Evolutionary conservation across 1,140 invertebrate species (phyloP), one percentile per base, ranked within the genome.

Genomic region (Hycleus cichorii): DNA sequence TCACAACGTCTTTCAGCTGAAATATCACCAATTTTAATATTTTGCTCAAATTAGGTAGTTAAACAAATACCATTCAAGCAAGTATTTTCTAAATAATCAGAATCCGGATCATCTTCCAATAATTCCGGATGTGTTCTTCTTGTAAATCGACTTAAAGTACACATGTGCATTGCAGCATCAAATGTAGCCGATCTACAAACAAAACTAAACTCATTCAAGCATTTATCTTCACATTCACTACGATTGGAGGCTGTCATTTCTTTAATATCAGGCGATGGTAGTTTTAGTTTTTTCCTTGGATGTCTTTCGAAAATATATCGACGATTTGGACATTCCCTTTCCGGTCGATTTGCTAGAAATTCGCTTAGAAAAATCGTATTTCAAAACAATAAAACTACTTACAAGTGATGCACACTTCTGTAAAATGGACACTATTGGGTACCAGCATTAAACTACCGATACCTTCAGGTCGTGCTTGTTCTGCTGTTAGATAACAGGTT

Each of bases 71-170:
- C 87, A 72, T 89, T 91, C 1, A 95, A 73, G 71, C 91, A 95
- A 40, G 90, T 91, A 68, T 95, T 95, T 78, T 95, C 91, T 61
- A 93, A 77, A 72, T 95, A 95, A 72, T 94, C 91, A 1, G 87
- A 86, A 72, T 89, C 90, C 1, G 89, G 84, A 72, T 93, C 89
- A 63, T 91, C 88, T 69, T 90, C 85, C 26, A 91, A 70, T 3
- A 92, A 75, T 64, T 89, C 88, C 0, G 90, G 89, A 72, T 92
- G 89, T 1, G 90, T 91, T 64, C 90, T 78, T 64, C 90, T 77
- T 0, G 91, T 94, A 65, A 90, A 90, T 53, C 84, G 73, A 69
- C 88, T 91, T 8, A 94, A 70, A 2, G 84, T 85, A 69, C 91
- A 95, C 44, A 83, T 90, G 46, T 87, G 79, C 60, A 86, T 76